Base-by-base conservation (phyloP, 2,888 invertebrate species). In the Kryphioiulus occultus region DNA sequence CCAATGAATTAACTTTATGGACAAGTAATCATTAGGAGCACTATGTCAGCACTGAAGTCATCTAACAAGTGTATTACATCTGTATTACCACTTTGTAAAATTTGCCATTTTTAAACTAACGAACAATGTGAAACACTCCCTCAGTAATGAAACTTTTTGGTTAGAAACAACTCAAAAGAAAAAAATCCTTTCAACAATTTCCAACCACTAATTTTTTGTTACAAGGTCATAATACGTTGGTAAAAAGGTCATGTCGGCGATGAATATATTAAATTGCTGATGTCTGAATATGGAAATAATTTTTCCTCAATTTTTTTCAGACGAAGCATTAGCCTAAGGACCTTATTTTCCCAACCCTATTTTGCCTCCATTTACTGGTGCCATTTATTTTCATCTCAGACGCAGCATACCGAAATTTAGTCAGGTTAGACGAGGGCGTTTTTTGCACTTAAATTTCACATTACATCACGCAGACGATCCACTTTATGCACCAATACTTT, bases 391-490 rank as follows among this genome's bases (percentile, higher is more conserved):
- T 78, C 78, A 78, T 78, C 78, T 78, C 15, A 30, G 78, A 22
- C 12, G 30, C 15, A 30, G 26, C 9, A 78, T 78, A 78, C 30
- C 26, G 12, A 78, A 78, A 78, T 78, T 78, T 78, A 30, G 78
- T 78, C 78, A 30, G 26, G 78, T 78, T 30, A 78, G 78, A 30
- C 78, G 78, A 78, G 78, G 78, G 78, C 78, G 15, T 78, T 78
- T 78, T 78, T 78, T 78, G 78, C 78, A 78, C 78, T 78, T 78
- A 78, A 78, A 78, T 78, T 78, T 30, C 78, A 30, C 78, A 78
- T 78, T 78, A 78, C 30, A 78, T 30, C 78, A 30, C 30, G 30
- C 78, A 78, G 78, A 78, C 68, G 78, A 78, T 78, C 15, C 30
- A 78, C 78, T 78, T 78, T 78, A 78, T 78, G 30, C 78, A 26